Conservation (phyloP, 2,888 invertebrate species). For the Dryococelus australis region DNA sequence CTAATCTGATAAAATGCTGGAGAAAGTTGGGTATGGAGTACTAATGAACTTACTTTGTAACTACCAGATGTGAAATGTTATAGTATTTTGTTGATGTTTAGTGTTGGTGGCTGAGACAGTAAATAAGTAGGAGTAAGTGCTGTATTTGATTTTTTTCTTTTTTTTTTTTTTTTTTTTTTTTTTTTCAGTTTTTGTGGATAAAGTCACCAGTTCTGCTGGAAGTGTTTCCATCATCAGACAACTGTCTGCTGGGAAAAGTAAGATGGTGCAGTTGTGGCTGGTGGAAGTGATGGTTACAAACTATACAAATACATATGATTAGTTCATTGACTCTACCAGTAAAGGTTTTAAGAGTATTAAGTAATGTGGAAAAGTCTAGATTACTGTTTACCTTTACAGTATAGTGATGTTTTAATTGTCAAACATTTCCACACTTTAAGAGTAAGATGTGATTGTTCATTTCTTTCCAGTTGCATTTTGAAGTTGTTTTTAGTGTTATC, state of each 20-base stretch:
- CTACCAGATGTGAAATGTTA: too few species aligned
- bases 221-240: neutral
- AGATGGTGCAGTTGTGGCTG: neutral
- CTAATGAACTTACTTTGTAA: too few species aligned
- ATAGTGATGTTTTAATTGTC: constrained; percentile 10
- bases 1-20: too few species aligned
- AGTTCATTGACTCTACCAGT: neutral
- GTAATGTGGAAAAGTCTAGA: neutral
- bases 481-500: neutral
- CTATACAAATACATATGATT: neutral
- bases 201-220: constrained; percentile 6
- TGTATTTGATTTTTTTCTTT: neutral
- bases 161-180: too few species aligned
- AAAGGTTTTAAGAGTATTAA: constrained; percentile 16
- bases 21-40: too few species aligned
- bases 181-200: neutral
- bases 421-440: constrained; percentile 8
- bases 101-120: too few species aligned
- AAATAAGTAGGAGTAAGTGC: too few species aligned
- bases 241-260: neutral
- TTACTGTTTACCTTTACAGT: constrained; percentile 1
- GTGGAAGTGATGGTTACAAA: neutral
- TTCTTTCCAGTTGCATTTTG: neutral
- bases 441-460: neutral
- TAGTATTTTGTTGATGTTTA: too few species aligned